Conservation (phyloP, 2,888 invertebrate genomes). For the Epistrophella euchroma region DNA sequence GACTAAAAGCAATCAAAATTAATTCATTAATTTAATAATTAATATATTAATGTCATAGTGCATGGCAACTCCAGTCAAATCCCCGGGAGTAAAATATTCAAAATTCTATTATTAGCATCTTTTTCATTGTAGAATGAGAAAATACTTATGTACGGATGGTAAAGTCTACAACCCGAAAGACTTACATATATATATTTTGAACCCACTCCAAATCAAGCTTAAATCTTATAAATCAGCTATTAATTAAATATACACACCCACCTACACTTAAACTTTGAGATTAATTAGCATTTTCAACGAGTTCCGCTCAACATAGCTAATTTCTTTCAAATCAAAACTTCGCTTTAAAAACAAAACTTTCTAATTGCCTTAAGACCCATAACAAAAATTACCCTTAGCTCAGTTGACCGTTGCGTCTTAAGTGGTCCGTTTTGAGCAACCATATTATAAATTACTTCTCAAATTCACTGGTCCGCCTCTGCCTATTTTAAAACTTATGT, state of each 20-base stretch:
- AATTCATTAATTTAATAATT: too few relatives aligned
- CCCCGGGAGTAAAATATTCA: too few relatives aligned
- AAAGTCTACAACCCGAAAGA: too few relatives aligned
- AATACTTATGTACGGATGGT: too few relatives aligned
- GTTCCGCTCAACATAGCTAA: constrained; percentile 38
- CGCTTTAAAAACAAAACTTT: constrained; percentile 54
- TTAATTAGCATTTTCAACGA: constrained; percentile 67
- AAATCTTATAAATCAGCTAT: background rate
- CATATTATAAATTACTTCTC: constrained; percentile 71
- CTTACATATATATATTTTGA: background rate
- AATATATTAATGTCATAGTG: too few relatives aligned
- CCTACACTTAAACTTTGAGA: constrained; percentile 29
- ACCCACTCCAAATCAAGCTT: background rate
- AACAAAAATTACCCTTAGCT: constrained; percentile 67
- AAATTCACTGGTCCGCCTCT: constrained; percentile 36
- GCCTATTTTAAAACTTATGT: constrained; percentile 4
- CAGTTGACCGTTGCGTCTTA: constrained; percentile 72
- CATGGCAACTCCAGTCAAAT: too few relatives aligned
- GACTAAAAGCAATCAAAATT: too few relatives aligned
- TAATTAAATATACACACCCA: background rate
- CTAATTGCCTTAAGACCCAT: constrained; percentile 66
- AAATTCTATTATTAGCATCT: too few relatives aligned
- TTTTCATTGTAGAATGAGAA: too few relatives aligned
- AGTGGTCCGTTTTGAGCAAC: constrained; percentile 67
- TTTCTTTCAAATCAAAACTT: constrained; percentile 47